Percentiles rank a stretch among this genome's conserved stretches.
These are phyloP conservation scores for Acronicta leporina DNA, from an alignment of 2,888 invertebrate species.

Conservation along the genomic window DNA sequence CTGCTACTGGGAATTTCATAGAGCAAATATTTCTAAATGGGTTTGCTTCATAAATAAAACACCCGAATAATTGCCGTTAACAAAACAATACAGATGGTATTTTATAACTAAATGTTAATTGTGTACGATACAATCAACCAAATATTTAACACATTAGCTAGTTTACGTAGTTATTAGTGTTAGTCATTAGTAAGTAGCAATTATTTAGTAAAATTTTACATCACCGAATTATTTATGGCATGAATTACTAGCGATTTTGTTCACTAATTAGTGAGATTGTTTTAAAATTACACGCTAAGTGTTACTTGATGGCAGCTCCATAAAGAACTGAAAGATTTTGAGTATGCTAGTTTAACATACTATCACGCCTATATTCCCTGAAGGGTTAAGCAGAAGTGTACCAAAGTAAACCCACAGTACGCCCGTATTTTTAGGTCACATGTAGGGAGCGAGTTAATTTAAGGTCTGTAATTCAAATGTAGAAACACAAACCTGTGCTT, in stretches of 20 bases:
- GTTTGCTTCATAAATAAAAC: constrained; percentile 4
- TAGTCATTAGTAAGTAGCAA: not conserved
- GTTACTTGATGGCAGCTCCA: not conserved
- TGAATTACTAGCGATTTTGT: constrained; percentile 12
- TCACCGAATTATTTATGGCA: constrained; percentile 34
- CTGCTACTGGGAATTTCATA: too few species aligned
- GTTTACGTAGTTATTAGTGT: constrained; percentile 25
- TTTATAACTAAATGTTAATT: constrained; percentile 33
- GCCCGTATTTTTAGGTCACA: too few species aligned
- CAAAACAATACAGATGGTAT: constrained; percentile 18
- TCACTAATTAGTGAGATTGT: constrained; percentile 13
- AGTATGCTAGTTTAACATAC: too few species aligned
- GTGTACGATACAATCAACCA: constrained; percentile 53
- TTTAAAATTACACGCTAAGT: constrained; percentile 32
- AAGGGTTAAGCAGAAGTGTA: too few species aligned
- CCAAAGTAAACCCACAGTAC: too few species aligned
- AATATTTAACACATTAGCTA: constrained; percentile 44
- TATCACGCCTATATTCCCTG: too few species aligned
- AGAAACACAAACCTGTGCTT: too few species aligned
- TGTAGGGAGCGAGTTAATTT: too few species aligned
- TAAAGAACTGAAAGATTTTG: too few species aligned
- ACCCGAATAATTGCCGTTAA: constrained; percentile 2
- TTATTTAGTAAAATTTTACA: constrained; percentile 39
- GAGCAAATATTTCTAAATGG: not conserved
- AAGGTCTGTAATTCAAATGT: too few species aligned